A percentile compares a stretch with the other conserved stretches of the same genome.
Conservation (phyloP, 2,888 invertebrate species). For the Cephus pulcher region DNA sequence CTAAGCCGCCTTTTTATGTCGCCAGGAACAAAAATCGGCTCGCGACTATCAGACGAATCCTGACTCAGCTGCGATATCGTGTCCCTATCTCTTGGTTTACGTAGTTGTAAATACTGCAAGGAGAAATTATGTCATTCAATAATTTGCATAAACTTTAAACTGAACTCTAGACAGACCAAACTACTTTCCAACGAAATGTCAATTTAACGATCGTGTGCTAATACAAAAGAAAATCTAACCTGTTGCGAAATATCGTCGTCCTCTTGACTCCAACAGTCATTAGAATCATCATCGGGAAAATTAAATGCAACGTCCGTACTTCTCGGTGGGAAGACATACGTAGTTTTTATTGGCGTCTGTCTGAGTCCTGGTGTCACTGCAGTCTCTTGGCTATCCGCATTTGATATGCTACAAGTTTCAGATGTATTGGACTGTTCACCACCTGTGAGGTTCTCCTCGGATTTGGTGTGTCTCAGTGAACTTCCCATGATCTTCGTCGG, state of each 20-base stretch:
- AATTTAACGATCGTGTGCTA: neutral
- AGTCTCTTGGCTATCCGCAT: constrained; percentile 42
- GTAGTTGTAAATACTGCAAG: constrained; percentile 75
- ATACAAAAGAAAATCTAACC: constrained; percentile 62
- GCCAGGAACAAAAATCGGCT: constrained; percentile 72
- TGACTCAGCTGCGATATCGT: constrained; percentile 92
- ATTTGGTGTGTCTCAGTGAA: constrained; percentile 88
- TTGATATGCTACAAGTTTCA: constrained; percentile 50
- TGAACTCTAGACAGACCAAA: neutral
- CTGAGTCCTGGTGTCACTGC: constrained; percentile 43
- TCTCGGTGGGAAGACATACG: constrained; percentile 49
- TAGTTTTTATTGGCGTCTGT: constrained; percentile 62
- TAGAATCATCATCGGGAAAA: constrained; percentile 71
- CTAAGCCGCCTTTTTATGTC: constrained; percentile 87
- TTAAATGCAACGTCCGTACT: constrained; percentile 57
- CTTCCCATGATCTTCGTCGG: constrained; percentile 89
- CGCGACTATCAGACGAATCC: constrained; percentile 83
- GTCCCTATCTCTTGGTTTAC: constrained; percentile 78
- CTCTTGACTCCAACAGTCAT: constrained; percentile 94
- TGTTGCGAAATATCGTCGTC: constrained; percentile 92
- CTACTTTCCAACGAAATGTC: neutral
- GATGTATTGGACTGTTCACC: constrained; percentile 61
- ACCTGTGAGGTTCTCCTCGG: constrained; percentile 87
- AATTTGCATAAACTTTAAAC: neutral
- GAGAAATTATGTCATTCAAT: constrained; percentile 7